Evolutionary conservation across 2,113 vertebrate genomes (phyloP).

Genomic region (Spea bombifrons): DNA sequence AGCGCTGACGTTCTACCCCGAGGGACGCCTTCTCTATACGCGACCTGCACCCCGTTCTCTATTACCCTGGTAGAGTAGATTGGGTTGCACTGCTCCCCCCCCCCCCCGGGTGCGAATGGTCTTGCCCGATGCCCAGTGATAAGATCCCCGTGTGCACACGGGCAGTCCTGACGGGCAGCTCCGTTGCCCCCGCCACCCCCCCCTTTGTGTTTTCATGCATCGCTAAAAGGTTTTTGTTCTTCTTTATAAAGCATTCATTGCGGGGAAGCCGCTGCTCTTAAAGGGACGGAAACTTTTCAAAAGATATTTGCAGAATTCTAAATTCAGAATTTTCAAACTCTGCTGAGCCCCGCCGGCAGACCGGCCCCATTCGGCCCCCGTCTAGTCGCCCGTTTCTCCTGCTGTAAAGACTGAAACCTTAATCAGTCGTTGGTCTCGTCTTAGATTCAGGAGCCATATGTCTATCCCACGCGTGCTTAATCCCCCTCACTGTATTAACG

Average conservation of each 20-base stretch:
- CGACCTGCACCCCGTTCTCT: too few species aligned
- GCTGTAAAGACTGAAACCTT: too few species aligned
- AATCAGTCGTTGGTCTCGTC: too few species aligned
- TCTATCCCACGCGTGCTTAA: too few species aligned
- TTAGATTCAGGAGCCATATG: too few species aligned
- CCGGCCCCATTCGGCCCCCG: too few species aligned
- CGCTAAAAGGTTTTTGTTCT: not conserved
- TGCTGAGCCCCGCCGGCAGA: too few species aligned
- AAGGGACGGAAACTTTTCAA: not conserved
- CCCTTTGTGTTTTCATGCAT: constrained; percentile 15
- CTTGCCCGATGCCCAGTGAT: constrained; percentile 16
- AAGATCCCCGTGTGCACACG: constrained; percentile 26
- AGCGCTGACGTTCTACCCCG: not conserved
- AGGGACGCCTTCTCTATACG: too few species aligned
- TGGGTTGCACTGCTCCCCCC: not conserved
- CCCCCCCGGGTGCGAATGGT: constrained; percentile 6
- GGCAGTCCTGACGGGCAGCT: not conserved
- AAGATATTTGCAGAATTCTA: not conserved
- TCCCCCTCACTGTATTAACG: too few species aligned
- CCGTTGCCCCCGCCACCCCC: not conserved
- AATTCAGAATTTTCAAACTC: too few species aligned
- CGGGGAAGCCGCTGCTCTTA: not conserved
- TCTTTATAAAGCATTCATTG: not conserved
- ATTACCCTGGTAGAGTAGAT: too few species aligned
- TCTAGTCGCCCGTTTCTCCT: too few species aligned